These are phyloP conservation scores for Cydia fagiglandana DNA, from an alignment of 1,140 invertebrate genomes.

Conservation along the genomic window DNA sequence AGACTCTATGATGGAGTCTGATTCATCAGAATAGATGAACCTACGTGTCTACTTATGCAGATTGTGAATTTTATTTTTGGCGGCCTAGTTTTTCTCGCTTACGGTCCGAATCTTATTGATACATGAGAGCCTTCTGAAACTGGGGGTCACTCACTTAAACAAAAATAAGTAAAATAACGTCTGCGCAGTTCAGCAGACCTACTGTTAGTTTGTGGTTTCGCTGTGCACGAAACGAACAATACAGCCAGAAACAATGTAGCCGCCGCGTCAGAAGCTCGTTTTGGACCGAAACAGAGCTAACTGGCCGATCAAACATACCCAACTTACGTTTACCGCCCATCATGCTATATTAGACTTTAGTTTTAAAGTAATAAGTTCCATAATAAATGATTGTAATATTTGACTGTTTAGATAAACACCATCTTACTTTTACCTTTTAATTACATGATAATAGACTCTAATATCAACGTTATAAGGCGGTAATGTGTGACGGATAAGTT, in stretches of 20 bases:
- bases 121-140: neutral
- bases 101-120: too few species aligned
- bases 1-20: too few species aligned
- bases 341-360: neutral
- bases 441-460: neutral
- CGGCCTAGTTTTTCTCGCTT: too few species aligned
- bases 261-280: slow-evolving; percentile 25
- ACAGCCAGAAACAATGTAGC: slow-evolving; percentile 28
- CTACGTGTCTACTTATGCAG: too few species aligned
- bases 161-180: neutral
- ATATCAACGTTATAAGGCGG: neutral
- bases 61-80: too few species aligned
- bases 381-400: neutral
- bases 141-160: neutral
- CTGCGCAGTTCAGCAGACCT: slow-evolving; percentile 23
- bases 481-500: neutral
- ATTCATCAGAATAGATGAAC: too few species aligned
- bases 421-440: neutral
- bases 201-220: neutral
- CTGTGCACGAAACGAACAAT: slow-evolving; percentile 27
- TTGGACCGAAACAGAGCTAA: slow-evolving; percentile 24
- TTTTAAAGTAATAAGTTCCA: neutral
- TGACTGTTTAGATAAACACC: neutral
- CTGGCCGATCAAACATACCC: slow-evolving; percentile 12
- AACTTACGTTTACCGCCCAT: neutral